These are phyloP conservation scores for Hypomesus transpacificus DNA, from an alignment of 2,113 vertebrate species.

Conservation along the genomic window DNA sequence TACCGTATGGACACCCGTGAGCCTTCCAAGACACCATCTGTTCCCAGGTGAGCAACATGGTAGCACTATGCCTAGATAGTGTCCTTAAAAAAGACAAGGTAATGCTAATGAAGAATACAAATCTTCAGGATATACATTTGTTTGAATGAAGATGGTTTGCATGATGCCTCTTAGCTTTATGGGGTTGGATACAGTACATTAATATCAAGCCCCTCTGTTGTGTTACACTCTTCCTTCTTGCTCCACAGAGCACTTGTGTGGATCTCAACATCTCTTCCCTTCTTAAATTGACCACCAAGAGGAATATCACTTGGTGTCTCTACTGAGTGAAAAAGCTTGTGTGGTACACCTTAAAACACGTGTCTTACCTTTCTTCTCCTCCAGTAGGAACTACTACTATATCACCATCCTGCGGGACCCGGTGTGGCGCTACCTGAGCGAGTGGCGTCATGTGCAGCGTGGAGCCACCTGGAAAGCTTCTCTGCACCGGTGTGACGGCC, in stretches of 20 bases:
- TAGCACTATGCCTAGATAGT: neutral
- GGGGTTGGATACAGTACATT: neutral
- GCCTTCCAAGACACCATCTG: conserved; percentile 58
- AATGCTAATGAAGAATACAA: neutral
- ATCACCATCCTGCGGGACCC: conserved; percentile 97
- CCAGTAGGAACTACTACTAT: conserved; percentile 90
- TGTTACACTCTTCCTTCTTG: neutral
- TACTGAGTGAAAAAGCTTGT: too few relatives aligned
- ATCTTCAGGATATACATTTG: neutral
- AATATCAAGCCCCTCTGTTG: neutral
- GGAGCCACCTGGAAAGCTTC: conserved; percentile 97
- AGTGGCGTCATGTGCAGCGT: conserved; percentile 95
- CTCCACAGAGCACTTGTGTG: neutral
- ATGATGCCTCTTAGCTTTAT: neutral
- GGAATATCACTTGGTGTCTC: too few relatives aligned
- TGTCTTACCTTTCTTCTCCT: neutral
- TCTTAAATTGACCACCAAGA: neutral
- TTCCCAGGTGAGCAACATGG: conserved; percentile 75
- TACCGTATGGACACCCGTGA: conserved; percentile 80
- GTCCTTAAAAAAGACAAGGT: neutral
- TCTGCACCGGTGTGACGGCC: conserved; percentile 89
- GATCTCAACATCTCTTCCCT: neutral
- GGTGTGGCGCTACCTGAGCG: conserved; percentile 91
- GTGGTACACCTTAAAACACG: too few relatives aligned
- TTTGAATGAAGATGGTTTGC: neutral